Evolutionary conservation across 2,888 invertebrate genomes (phyloP).

Genomic region (Mimachlamys varia): DNA sequence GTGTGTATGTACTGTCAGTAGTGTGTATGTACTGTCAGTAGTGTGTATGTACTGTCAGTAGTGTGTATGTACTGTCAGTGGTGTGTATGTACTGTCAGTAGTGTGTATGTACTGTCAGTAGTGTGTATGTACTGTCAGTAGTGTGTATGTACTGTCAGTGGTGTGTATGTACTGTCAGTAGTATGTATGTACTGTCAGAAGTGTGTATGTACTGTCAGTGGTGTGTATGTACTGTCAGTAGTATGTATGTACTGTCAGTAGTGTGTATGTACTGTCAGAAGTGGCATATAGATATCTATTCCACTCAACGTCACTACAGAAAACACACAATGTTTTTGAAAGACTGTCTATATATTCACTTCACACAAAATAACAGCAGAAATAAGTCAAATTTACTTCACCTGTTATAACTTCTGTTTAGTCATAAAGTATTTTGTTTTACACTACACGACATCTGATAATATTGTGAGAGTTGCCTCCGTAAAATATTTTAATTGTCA

Average conservation of each 20-base stretch:
- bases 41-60: no score
- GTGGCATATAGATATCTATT: background rate
- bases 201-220: background rate
- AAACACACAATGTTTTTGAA: background rate
- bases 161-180: background rate
- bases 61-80: background rate
- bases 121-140: background rate
- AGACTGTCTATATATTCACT: background rate
- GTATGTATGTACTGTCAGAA: background rate
- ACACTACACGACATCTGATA: no score
- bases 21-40: no score
- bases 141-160: background rate
- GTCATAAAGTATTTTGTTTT: no score
- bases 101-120: background rate
- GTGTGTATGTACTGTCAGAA: no score
- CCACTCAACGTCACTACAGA: background rate
- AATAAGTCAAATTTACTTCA: constrained; percentile 15
- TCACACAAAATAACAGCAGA: background rate
- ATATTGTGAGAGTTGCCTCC: no score
- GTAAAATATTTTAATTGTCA: no score
- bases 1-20: no score
- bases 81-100: background rate
- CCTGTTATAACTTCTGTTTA: background rate
- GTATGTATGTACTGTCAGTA: no score
- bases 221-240: no score